Evolutionary conservation across 2,888 invertebrate species (phyloP).

Genomic region (Isotomurus palustris): DNA sequence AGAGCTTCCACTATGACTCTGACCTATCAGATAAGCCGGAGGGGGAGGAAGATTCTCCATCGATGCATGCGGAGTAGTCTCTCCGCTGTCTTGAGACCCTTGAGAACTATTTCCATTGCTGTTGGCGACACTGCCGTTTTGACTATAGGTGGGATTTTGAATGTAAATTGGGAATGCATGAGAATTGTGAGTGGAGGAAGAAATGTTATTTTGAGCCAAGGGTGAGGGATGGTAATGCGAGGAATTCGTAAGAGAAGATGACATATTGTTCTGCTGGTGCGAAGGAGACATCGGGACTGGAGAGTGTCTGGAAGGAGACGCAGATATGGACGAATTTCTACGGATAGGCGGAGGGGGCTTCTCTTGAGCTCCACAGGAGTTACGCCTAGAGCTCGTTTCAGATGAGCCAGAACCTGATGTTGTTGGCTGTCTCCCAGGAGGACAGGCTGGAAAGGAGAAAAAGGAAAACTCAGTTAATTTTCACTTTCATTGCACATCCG

Average conservation of each 20-base stretch:
- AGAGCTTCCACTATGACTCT: conserved; percentile 44
- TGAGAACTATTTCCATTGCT: conserved; percentile 21
- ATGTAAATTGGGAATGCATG: conserved; percentile 32
- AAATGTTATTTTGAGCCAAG: conserved; percentile 6
- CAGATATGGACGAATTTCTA: conserved; percentile 61
- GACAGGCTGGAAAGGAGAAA: conserved; percentile 11
- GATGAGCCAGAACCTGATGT: conserved; percentile 8
- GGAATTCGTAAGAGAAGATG: background rate
- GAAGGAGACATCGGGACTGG: conserved; percentile 19
- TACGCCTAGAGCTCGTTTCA: conserved; percentile 56
- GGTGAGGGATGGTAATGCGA: background rate
- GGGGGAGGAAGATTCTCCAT: conserved; percentile 64
- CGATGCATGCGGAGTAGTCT: conserved; percentile 49
- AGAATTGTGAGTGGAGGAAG: conserved; percentile 11
- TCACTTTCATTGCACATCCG: conserved; percentile 27
- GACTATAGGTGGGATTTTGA: conserved; percentile 32
- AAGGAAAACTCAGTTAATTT: conserved; percentile 7
- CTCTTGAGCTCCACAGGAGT: conserved; percentile 52
- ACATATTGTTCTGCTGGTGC: background rate
- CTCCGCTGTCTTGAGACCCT: conserved; percentile 47
- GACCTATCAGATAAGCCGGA: conserved; percentile 69
- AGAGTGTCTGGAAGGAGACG: conserved; percentile 21
- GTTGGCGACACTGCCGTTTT: conserved; percentile 8
- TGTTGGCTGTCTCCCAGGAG: conserved; percentile 22
- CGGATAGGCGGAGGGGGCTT: conserved; percentile 80